Evolutionary conservation across 2,113 vertebrate genomes (phyloP).

Genomic region (Bubo blakistoni): DNA sequence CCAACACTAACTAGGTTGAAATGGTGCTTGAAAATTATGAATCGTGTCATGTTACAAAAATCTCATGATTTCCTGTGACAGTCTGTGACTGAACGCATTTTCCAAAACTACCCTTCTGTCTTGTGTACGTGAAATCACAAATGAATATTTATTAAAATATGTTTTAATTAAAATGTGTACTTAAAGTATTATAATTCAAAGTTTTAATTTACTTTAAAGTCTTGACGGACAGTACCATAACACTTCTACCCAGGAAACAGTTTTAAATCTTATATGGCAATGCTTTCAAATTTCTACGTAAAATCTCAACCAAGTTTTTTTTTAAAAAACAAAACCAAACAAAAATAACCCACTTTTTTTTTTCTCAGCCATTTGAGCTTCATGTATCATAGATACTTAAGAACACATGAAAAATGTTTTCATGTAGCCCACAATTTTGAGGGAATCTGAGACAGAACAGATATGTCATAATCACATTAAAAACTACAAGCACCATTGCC

Average conservation of each 20-base stretch:
- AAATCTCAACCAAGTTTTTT: not conserved
- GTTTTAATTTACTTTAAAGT: not conserved
- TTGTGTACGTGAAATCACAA: not conserved
- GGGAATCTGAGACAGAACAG: constrained; percentile 32
- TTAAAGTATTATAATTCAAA: not conserved
- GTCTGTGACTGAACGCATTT: not conserved
- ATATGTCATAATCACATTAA: constrained; percentile 33
- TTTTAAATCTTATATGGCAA: not conserved
- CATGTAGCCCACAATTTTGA: not conserved
- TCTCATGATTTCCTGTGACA: not conserved
- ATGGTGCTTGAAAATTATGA: not conserved
- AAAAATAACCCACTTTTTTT: not conserved
- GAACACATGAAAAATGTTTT: constrained; percentile 19
- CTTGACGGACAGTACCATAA: not conserved
- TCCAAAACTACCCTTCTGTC: not conserved
- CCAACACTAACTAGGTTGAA: not conserved
- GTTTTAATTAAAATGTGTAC: not conserved
- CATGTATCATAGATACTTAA: not conserved
- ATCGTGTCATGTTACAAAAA: not conserved
- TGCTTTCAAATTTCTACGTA: not conserved
- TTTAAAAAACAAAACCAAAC: not conserved
- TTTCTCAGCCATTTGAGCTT: not conserved
- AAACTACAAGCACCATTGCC: not conserved
- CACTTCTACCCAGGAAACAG: not conserved
- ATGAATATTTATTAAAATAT: not conserved